phyloP scores from a whole-genome alignment of 2,797 vertebrate genomes.

The Danionella dracula region DNA sequence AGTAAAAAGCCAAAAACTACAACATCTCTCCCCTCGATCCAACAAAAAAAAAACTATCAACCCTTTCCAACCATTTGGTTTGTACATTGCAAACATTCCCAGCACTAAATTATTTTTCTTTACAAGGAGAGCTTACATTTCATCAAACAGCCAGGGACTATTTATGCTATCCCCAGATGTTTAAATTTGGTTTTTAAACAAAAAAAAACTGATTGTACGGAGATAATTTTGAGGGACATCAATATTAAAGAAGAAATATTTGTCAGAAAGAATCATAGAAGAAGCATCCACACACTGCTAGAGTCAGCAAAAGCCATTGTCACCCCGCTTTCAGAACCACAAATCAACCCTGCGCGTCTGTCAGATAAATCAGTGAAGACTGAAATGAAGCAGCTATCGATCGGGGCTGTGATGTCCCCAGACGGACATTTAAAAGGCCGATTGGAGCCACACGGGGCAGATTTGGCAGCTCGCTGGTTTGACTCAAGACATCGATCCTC shows the following conservation, averaged over 20 bases:
- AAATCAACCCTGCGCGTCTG: background rate
- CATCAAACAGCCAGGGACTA: background rate
- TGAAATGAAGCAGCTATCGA: constrained; percentile 43
- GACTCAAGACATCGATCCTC: constrained; percentile 30
- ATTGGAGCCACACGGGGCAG: constrained; percentile 1
- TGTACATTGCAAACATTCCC: background rate
- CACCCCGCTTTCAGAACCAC: background rate
- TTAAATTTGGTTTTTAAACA: background rate
- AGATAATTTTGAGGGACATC: too few relatives aligned
- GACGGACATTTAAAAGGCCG: constrained; percentile 25
- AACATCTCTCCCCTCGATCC: background rate
- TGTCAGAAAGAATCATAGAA: background rate
- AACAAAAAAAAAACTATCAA: background rate
- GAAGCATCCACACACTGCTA: background rate
- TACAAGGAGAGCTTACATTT: background rate
- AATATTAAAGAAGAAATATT: background rate
- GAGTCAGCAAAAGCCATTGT: background rate
- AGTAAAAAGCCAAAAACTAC: constrained; percentile 5
- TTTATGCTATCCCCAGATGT: constrained; percentile 17
- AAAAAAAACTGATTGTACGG: background rate
- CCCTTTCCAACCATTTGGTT: constrained; percentile 1
- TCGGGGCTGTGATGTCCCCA: background rate
- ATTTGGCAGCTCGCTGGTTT: constrained; percentile 15
- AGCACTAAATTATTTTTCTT: background rate
- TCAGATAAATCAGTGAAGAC: constrained; percentile 24